A percentile compares a stretch with the other conserved stretches of the same genome.
Conservation (phyloP, 2,888 invertebrate genomes). For the Ophioninae sp. region DNA sequence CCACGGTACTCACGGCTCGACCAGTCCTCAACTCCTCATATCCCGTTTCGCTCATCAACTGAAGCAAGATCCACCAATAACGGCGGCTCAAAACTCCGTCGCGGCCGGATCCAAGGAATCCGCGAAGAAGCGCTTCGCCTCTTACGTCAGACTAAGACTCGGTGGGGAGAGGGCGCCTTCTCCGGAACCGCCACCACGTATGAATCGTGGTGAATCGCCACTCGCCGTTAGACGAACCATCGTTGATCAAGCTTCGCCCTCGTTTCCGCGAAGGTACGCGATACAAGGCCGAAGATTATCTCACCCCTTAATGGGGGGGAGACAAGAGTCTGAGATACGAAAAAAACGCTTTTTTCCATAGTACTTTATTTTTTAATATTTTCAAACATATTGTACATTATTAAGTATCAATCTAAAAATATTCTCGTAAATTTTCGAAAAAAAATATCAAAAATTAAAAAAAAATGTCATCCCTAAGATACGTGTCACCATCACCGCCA, state of each 20-base stretch:
- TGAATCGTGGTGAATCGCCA: slow-evolving; percentile 81
- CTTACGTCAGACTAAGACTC: slow-evolving; percentile 91
- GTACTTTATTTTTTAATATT: no score
- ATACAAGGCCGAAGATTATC: no score
- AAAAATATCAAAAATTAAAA: no score
- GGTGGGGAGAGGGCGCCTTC: slow-evolving; percentile 81
- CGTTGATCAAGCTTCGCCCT: slow-evolving; percentile 82
- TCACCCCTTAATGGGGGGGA: no score
- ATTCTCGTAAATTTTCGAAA: no score
- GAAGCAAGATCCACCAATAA: slow-evolving; percentile 75
- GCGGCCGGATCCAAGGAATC: slow-evolving; percentile 75
- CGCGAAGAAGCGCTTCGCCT: slow-evolving; percentile 89
- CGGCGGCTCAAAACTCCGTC: slow-evolving; percentile 69
- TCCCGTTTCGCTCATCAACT: slow-evolving; percentile 78
- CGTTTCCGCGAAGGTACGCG: slow-evolving; percentile 78
- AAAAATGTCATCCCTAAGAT: slow-evolving; percentile 81
- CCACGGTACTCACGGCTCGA: slow-evolving; percentile 75
- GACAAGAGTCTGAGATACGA: no score
- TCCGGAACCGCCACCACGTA: slow-evolving; percentile 79
- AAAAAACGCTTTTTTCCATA: no score
- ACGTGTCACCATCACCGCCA: slow-evolving; percentile 84
- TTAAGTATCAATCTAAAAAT: no score
- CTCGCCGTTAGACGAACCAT: slow-evolving; percentile 84
- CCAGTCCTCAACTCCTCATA: slow-evolving; percentile 78
- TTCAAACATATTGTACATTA: no score